Base-by-base conservation (phyloP, 2,888 invertebrate species). In the Sympetrum striolatum region DNA sequence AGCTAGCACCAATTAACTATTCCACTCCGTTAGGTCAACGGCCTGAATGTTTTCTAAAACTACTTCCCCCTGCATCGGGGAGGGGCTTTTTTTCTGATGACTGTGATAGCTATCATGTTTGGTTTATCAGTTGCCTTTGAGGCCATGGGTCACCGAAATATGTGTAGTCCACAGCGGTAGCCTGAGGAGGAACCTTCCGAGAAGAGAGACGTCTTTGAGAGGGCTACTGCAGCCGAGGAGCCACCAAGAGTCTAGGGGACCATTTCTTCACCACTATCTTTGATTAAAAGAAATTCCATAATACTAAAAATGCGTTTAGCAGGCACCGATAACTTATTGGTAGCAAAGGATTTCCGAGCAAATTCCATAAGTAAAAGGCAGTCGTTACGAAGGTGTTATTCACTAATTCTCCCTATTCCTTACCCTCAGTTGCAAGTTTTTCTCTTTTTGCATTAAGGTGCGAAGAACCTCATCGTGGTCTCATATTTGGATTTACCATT, bases 1-100 rank as follows among this genome's bases (percentile, higher is more conserved):
- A 80, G 98, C 99, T 92, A 99, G 95, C 91, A 99, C 98, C 92
- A 98, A 95, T 93, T 98, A 98, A 93, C 98, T 97, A 92, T 96
- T 96, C 99, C 99, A 99, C 94, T 99, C 98, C 93, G 96, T 97
- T 92, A 99, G 95, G 94, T 99, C 98, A 92, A 99, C 96, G 92
- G 94, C 94, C 91, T 93, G 92, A 90, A 86, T 37, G n/a, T 37
- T 60, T 37, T 86, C 86, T 3, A 60, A 64, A 86, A 86, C 60
- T 15, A 86, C 86, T 37, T 86, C 86, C 60, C 64, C 64, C 12
- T 35, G 60, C 37, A 86, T 58, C 12, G 86, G 86, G 6, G 60
- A 60, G 37, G 60, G 37, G 39, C 60, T 64, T n/a, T 91, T 90
- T 53, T 90, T 90, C 60, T 90, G 81, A 58, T 81, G 90, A 39